These are phyloP conservation scores for Halocynthia aurantium DNA, from an alignment of 23 tunicate species.

Conservation along the genomic window DNA sequence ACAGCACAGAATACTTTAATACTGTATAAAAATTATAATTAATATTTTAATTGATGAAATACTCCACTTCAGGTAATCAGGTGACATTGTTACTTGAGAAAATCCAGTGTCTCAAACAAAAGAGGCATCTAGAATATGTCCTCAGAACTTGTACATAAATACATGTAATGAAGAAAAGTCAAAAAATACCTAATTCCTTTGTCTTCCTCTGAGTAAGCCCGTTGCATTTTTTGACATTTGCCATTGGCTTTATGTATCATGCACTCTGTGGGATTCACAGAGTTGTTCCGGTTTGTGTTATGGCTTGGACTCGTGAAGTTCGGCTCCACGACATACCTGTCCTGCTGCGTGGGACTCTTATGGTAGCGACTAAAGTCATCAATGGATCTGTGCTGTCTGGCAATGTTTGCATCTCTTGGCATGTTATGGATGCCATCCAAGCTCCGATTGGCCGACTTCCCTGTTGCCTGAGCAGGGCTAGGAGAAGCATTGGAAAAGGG, in stretches of 20 bases:
- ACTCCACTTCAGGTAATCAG: too few relatives aligned
- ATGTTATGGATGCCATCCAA: neutral
- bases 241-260: neutral
- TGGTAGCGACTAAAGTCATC: neutral
- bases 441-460: neutral
- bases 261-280: neutral
- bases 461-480: slow-evolving; percentile 5
- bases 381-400: neutral
- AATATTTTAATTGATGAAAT: too few relatives aligned
- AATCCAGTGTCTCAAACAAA: neutral
- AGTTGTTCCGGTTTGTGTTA: slow-evolving; percentile 16
- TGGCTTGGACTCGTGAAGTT: slow-evolving; percentile 9
- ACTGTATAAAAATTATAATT: too few relatives aligned
- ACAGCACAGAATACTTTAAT: too few relatives aligned
- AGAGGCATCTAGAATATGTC: too few relatives aligned
- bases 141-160: too few relatives aligned
- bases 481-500: slow-evolving; percentile 28
- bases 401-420: neutral
- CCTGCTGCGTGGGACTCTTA: neutral
- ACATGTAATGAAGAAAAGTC: neutral
- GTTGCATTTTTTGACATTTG: neutral
- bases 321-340: neutral
- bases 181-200: neutral
- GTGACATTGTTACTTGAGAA: neutral
- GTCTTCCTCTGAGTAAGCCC: slow-evolving; percentile 9